phyloP scores from a whole-genome alignment of 2,113 vertebrate genomes.

The Syngnathus scovelli region DNA sequence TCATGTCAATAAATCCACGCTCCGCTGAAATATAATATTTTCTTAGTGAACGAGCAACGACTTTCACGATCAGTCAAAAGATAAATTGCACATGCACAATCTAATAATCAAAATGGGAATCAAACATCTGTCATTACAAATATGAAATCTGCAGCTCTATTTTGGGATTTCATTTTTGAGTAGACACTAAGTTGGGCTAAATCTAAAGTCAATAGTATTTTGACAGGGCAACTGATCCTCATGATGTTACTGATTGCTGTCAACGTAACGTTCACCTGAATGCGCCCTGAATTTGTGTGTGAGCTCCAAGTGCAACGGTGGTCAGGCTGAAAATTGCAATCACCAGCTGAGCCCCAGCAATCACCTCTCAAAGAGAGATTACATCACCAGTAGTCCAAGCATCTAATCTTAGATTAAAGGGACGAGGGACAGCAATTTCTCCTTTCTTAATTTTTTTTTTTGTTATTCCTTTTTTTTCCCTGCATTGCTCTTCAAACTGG shows the following conservation, averaged over 20 bases:
- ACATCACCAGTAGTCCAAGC: slow-evolving; percentile 55
- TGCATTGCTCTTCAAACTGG: slow-evolving; percentile 33
- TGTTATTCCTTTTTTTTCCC: slow-evolving; percentile 20
- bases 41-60: background rate
- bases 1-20: background rate
- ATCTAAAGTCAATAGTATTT: background rate
- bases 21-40: background rate
- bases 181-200: no score
- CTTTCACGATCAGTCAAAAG: background rate
- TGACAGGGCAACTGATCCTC: background rate
- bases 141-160: background rate
- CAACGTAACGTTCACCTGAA: background rate
- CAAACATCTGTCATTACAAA: background rate
- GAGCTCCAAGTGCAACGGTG: slow-evolving; percentile 20
- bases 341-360: slow-evolving; percentile 51
- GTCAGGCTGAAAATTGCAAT: slow-evolving; percentile 58
- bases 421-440: slow-evolving; percentile 35
- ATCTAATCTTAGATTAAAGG: slow-evolving; percentile 61
- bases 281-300: background rate
- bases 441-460: slow-evolving; percentile 24
- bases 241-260: background rate
- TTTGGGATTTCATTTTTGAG: background rate
- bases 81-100: background rate
- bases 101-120: background rate
- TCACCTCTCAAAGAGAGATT: slow-evolving; percentile 56